Base-by-base conservation (phyloP, 2,888 invertebrate genomes). In the Chrysolina americana region DNA sequence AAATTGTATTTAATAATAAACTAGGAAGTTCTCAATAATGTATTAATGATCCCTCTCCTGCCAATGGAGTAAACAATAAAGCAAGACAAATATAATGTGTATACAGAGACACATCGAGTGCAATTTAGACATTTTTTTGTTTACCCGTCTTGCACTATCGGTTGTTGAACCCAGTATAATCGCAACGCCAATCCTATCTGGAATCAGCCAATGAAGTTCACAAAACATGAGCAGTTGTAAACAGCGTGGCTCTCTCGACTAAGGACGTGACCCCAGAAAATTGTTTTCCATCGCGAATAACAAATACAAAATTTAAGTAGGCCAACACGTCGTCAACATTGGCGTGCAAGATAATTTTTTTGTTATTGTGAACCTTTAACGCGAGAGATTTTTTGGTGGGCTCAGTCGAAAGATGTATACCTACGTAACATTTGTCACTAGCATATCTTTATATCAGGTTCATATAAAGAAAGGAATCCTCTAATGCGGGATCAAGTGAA, bases 181-280 rank as follows among this genome's bases (percentile, higher is more conserved):
- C 68, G 76, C 78, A 70, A 76, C 65, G 72, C 76, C 71, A 73
- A 77, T 77, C 73, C 73, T 71, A 73, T 75, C 68, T 71, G 44
- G 70, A 73, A 71, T 75, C 75, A 59, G 75, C 77, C 77, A 77
- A 77, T 77, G 74, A 70, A 74, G 63, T 75, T 72, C 72, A 74
- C 74, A 63, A 76, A 73, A 76, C 73, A 76, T 65, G 71, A 50
- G 59, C 76, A 71, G 70, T 74, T 63, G 74, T 76, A 76, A 76
- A 76, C 76, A 76, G 56, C 74, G 62, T 72, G 68, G 36, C 19
- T 59, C 41, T 41, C 53, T 71, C 59, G 41, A 41, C 41, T 23
- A 53, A 44, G 41, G 65, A 65, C 64, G 68, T 71, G 74, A 75
- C 74, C 70, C 64, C 65, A 59, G 63, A 64, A 68, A 66, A 68